These are phyloP conservation scores for Megalurothrips usitatus DNA, from an alignment of 2,888 invertebrate genomes.

Conservation along the genomic window DNA sequence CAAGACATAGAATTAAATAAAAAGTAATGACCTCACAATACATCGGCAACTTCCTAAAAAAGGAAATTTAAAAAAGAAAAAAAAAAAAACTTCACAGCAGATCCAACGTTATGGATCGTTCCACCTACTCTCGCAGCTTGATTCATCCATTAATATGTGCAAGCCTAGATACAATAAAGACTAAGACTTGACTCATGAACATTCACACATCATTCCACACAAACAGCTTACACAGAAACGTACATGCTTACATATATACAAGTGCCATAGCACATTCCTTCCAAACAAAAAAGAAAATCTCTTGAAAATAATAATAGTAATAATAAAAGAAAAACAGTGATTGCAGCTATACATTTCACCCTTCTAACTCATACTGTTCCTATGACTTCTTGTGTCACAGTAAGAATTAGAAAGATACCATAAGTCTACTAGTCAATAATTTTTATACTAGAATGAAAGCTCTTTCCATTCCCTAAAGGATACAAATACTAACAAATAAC, in stretches of 20 bases:
- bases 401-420: neutral
- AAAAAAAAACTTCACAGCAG: too few species aligned
- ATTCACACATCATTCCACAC: neutral
- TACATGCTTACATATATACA: neutral
- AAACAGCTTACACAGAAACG: neutral
- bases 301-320: neutral
- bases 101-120: too few species aligned
- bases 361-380: neutral
- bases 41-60: too few species aligned
- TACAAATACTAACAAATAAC: conserved; percentile 1
- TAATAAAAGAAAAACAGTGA: neutral
- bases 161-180: neutral
- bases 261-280: neutral
- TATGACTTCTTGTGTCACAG: conserved; percentile 14
- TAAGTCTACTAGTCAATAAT: conserved; percentile 14
- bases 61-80: too few species aligned
- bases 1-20: too few species aligned
- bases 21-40: too few species aligned
- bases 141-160: neutral
- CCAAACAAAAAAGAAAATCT: neutral
- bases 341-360: neutral
- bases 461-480: neutral
- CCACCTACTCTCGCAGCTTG: too few species aligned
- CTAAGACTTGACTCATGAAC: neutral
- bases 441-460: neutral